Evolutionary conservation across 2,797 vertebrate species (phyloP).

Genomic region (Etheostoma nigrum): DNA sequence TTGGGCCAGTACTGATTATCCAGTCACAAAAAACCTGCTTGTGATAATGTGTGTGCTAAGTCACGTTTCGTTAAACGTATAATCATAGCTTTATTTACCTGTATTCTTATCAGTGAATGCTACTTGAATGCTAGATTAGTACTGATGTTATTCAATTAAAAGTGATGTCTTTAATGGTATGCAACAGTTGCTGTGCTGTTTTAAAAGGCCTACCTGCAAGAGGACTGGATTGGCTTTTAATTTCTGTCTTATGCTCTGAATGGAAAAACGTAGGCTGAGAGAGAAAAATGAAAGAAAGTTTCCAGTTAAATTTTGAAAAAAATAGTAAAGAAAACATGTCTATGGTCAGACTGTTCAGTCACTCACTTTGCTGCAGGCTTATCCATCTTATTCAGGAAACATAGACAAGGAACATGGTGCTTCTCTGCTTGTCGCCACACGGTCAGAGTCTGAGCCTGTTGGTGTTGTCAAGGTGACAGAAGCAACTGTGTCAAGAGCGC

Average conservation of each 20-base stretch:
- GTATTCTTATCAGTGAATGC: not conserved
- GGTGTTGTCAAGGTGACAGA: slow-evolving; percentile 39
- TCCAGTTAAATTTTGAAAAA: not conserved
- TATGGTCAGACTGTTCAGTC: not conserved
- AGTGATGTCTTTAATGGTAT: not conserved
- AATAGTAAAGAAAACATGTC: not conserved
- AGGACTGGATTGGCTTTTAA: slow-evolving; percentile 92
- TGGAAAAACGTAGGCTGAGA: slow-evolving; percentile 87
- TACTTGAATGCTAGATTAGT: not conserved
- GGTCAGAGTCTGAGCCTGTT: slow-evolving; percentile 95
- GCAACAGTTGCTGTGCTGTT: not conserved
- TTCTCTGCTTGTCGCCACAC: slow-evolving; percentile 98
- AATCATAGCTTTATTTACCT: not conserved
- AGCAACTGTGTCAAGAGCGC: not conserved
- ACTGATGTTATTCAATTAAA: not conserved
- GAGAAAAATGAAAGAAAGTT: slow-evolving; percentile 3
- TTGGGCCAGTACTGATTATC: not conserved
- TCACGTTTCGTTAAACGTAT: not conserved
- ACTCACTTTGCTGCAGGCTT: slow-evolving; percentile 92
- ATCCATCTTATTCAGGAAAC: slow-evolving; percentile 99
- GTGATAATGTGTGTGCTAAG: not conserved
- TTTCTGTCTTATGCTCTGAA: slow-evolving; percentile 94
- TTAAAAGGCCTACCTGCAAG: slow-evolving; percentile 88
- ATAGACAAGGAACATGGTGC: slow-evolving; percentile 92
- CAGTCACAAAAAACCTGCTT: not conserved